Evolutionary conservation across 2,113 vertebrate species (phyloP), one percentile per base, ranked within the genome.

Genomic region (Tragulus kanchil): DNA sequence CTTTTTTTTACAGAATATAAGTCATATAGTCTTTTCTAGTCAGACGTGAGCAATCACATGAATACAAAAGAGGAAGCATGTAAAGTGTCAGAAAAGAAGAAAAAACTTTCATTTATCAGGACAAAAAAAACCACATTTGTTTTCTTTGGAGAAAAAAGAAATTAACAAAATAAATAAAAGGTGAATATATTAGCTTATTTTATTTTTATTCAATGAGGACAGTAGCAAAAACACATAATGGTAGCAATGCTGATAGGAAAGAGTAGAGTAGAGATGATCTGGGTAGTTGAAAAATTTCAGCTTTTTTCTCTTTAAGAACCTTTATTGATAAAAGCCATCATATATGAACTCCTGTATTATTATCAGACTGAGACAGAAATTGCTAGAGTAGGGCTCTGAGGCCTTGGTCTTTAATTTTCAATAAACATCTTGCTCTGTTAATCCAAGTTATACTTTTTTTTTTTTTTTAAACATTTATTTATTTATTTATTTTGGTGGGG

Each of bases 71-170:
- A 71, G 5, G 25, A 58, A 48, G 73, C 17, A 64, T 61, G 31
- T 48, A 93, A 86, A 3, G 16, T 85, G 16, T 17, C 45, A 65
- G n/a, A 19, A 90, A 81, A 19, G 12, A 85, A 92, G 54, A 62
- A 85, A 90, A 16, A 42, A 48, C 17, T 95, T 83, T 25, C 17
- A 79, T 64, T 89, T 69, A 89, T 69, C 36, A 71, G 15, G 19
- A 16, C 3, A 52, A 17, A 21, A 77, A 73, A 81, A 81, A 8
- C 13, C n/a, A n/a, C n/a, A 65, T 58, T 59, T 67, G 1, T 91
- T 8, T 77, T 90, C 36, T 75, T 71, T 93, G n/a, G 50, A 93
- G 28, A 73, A 89, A 93, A 69, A 84, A 86, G 59, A 79, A 69
- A 93, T 58, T 81, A 31, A 45, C n/a, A n/a, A n/a, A n/a, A n/a